Evolutionary conservation across 2,113 vertebrate species (phyloP).

Genomic region (Psephotus haematonotus): DNA sequence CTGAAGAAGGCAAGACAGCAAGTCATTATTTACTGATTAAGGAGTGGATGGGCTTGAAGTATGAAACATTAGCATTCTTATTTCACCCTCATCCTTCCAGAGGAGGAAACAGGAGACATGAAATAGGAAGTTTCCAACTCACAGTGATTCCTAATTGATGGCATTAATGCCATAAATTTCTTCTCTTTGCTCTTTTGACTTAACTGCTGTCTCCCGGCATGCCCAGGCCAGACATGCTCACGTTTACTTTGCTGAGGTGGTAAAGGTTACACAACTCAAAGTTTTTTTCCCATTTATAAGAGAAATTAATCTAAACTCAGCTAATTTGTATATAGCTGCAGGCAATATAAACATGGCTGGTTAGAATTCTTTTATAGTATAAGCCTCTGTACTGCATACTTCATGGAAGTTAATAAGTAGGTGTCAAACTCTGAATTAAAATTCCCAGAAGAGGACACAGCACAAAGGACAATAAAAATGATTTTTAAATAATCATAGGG

Average conservation of each 20-base stretch:
- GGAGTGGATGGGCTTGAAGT: background rate
- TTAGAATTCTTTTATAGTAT: constrained; percentile 78
- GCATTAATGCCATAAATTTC: constrained; percentile 19
- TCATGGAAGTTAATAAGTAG: constrained; percentile 85
- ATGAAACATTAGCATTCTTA: background rate
- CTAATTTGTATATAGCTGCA: constrained; percentile 80
- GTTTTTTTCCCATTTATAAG: constrained; percentile 54
- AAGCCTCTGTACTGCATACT: constrained; percentile 78
- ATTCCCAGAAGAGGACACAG: constrained; percentile 83
- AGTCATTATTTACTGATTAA: constrained; percentile 22
- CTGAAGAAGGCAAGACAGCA: background rate
- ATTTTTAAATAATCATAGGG: constrained; percentile 88
- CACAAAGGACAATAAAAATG: constrained; percentile 87
- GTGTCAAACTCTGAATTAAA: constrained; percentile 87
- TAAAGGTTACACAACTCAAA: constrained; percentile 44
- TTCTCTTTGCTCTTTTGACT: constrained; percentile 22
- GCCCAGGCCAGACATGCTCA: background rate
- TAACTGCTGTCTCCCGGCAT: background rate
- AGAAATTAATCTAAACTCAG: constrained; percentile 72
- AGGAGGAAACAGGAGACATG: constrained; percentile 8
- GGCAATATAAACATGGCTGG: constrained; percentile 77
- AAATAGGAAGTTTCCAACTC: constrained; percentile 33
- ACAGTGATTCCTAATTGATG: background rate
- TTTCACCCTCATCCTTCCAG: background rate
- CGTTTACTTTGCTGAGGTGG: background rate